Evolutionary conservation across 2,113 vertebrate species (phyloP).

Genomic region (Bungarus multicinctus): DNA sequence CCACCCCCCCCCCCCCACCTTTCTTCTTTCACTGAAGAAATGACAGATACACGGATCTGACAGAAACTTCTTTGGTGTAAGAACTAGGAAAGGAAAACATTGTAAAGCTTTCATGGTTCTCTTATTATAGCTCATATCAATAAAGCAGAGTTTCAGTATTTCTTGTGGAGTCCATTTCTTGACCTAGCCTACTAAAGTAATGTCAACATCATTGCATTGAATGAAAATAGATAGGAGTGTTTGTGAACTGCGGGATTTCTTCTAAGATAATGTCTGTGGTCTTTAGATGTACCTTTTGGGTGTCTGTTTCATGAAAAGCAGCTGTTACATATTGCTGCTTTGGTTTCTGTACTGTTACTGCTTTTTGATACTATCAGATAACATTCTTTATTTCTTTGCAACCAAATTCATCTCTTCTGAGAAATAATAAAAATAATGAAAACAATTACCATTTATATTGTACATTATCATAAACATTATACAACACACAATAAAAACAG

Average conservation of each 20-base stretch:
- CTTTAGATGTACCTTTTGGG: not conserved
- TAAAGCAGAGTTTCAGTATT: not conserved
- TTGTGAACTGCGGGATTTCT: not conserved
- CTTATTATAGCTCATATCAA: not conserved
- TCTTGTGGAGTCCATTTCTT: not conserved
- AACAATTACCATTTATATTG: not conserved
- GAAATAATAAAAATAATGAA: not conserved
- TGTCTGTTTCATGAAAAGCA: not conserved
- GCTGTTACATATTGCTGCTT: not conserved
- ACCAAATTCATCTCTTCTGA: not conserved
- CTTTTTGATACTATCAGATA: slow-evolving; percentile 1
- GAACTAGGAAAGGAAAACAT: not conserved
- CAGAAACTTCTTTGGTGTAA: not conserved
- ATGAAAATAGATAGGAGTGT: not conserved
- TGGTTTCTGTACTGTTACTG: not conserved
- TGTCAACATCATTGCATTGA: not conserved
- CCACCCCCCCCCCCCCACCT: too few species aligned
- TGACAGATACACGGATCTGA: too few species aligned
- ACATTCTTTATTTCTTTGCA: not conserved
- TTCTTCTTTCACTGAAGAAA: too few species aligned
- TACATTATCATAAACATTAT: too few species aligned
- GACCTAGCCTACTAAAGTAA: not conserved
- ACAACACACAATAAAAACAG: not conserved
- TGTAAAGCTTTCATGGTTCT: not conserved
- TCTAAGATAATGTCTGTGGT: not conserved